phyloP scores from a whole-genome alignment of 2,797 vertebrate species.

The Dryobates pubescens region DNA sequence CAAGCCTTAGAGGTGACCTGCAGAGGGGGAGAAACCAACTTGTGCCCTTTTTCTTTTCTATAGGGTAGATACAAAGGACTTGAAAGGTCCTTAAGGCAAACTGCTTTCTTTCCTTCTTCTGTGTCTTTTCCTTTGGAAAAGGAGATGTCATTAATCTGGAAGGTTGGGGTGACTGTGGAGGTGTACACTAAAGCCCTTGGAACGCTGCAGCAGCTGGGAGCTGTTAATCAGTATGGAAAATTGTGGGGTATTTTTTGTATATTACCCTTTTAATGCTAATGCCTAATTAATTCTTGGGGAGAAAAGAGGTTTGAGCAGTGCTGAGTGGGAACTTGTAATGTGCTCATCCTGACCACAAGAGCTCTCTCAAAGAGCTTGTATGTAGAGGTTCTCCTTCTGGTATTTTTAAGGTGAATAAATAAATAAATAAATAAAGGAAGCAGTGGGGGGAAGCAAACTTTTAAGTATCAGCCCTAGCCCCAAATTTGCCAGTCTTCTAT shows the following conservation, averaged over 20 bases:
- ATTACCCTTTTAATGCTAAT: slow-evolving; percentile 20
- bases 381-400: not conserved
- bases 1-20: slow-evolving; percentile 68
- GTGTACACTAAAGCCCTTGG: not conserved
- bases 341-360: slow-evolving; percentile 18
- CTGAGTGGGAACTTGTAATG: slow-evolving; percentile 3
- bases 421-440: not conserved
- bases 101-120: not conserved
- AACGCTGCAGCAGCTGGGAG: slow-evolving; percentile 8
- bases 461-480: not conserved
- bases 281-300: slow-evolving; percentile 49
- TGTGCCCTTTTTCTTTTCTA: slow-evolving; percentile 35
- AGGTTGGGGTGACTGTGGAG: slow-evolving; percentile 19
- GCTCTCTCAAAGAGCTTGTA: not conserved
- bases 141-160: not conserved
- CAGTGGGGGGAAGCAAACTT: not conserved
- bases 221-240: slow-evolving; percentile 43
- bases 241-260: not conserved
- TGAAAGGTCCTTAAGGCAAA: slow-evolving; percentile 40
- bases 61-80: slow-evolving; percentile 34
- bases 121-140: slow-evolving; percentile 34
- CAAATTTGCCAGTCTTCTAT: not conserved
- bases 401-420: slow-evolving; percentile 23
- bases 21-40: slow-evolving; percentile 30
- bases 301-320: slow-evolving; percentile 32